Evolutionary conservation across 2,113 vertebrate genomes (phyloP), one percentile per base, ranked within the genome.

Genomic region (Sylvietta virens): DNA sequence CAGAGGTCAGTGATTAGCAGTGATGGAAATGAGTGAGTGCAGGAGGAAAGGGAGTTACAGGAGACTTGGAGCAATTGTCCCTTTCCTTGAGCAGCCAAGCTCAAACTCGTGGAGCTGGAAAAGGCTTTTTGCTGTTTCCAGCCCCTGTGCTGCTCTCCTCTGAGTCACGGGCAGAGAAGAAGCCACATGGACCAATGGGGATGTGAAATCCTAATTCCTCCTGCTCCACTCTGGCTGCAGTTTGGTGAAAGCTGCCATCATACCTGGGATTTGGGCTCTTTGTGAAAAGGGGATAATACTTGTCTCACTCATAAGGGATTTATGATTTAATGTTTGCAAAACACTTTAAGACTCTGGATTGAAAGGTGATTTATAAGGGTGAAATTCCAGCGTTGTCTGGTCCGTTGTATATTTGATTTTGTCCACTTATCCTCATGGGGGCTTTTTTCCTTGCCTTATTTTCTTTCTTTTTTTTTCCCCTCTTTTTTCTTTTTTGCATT

Each of bases 311-410:
- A 9, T 37, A 60, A 86, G 77, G 94, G 94, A 94, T 95, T 95
- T 96, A 85, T 15, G 26, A 90, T 92, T 96, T 96, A 95, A 93
- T 90, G 56, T 96, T 96, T 88, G 90, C 88, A 95, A 95, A 96
- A 90, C 61, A 74, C 86, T 96, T 92, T 96, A 94, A 97, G 80
- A 93, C 92, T 64, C 65, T 92, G 88, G 76, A 92, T 88, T 94
- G 88, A 95, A 95, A 92, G 90, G 92, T 94, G 90, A 92, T 96
- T 96, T 95, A 79, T 86, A 94, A 88, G 77, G 76, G 94, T 86
- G 74, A 95, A 94, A 92, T 78, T 78, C 77, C 92, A 67, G 72
- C 37, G 3, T 94, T 97, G 47, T 95, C 64, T 83, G 45, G 24
- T 67, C 80, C 87, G 48, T 90, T 92, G 86, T 96, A 13, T 71